Conservation (phyloP, 2,113 vertebrate genomes). For the Chaetops frenatus region DNA sequence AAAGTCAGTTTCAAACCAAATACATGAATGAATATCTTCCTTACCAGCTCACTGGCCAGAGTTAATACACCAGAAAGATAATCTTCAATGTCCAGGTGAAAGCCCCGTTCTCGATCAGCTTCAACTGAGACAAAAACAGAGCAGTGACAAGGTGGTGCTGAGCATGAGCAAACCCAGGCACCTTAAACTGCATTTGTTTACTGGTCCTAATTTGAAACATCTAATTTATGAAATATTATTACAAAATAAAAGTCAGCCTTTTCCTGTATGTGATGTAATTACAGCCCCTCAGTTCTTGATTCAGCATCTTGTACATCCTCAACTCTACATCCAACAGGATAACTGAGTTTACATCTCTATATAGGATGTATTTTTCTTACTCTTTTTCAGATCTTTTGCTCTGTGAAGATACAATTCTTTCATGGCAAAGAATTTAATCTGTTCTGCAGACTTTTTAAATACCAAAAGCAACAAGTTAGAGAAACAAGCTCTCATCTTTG, state of each 20-base stretch:
- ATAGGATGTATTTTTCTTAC: not conserved
- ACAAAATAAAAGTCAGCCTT: not conserved
- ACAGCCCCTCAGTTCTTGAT: not conserved
- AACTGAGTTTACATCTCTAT: not conserved
- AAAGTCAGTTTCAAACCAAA: not conserved
- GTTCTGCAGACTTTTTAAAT: not conserved
- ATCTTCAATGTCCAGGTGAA: slow-evolving; percentile 96
- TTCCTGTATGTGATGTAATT: not conserved
- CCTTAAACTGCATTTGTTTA: not conserved
- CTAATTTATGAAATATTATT: not conserved
- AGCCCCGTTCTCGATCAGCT: slow-evolving; percentile 90
- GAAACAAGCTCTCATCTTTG: not conserved
- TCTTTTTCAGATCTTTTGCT: not conserved
- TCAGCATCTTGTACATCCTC: not conserved
- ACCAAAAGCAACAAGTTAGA: not conserved
- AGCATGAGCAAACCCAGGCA: not conserved
- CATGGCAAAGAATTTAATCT: not conserved
- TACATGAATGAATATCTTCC: not conserved
- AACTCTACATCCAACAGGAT: not conserved
- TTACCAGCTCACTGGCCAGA: slow-evolving; percentile 96
- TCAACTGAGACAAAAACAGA: slow-evolving; percentile 76
- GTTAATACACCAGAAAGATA: slow-evolving; percentile 93
- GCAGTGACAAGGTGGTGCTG: not conserved
- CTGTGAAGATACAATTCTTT: not conserved
- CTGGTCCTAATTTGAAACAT: not conserved